A percentile compares a stretch with the other conserved stretches of the same genome.
phyloP scores from a whole-genome alignment of 1,140 invertebrate species.

The Tetragnatha versicolor region DNA sequence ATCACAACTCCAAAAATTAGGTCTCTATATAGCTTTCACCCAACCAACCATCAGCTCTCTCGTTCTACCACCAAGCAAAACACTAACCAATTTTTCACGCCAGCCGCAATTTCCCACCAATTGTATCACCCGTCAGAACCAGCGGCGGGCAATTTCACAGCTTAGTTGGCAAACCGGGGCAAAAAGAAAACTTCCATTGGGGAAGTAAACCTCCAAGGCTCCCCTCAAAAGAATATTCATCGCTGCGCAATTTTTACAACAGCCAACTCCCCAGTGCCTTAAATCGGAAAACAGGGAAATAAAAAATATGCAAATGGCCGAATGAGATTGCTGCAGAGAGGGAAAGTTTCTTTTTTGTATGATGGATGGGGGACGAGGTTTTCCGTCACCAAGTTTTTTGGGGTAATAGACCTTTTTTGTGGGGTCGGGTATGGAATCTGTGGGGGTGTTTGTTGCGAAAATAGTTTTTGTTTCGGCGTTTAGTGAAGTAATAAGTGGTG shows the following conservation, averaged over 20 bases:
- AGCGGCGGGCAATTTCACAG: neutral
- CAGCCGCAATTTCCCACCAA: no score
- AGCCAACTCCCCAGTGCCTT: constrained; percentile 1
- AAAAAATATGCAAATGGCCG: constrained; percentile 32
- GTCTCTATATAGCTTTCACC: no score
- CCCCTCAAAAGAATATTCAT: neutral
- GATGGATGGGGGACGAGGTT: constrained; percentile 29
- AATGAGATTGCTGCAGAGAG: constrained; percentile 30
- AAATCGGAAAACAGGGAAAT: constrained; percentile 16
- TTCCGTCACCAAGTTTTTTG: constrained; percentile 38
- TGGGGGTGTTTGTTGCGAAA: no score
- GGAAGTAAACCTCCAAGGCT: neutral
- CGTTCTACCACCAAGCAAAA: no score
- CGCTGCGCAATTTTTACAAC: neutral
- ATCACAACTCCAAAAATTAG: no score
- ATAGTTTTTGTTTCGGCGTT: no score
- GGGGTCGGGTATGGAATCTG: no score
- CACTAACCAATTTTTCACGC: no score
- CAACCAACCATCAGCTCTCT: no score
- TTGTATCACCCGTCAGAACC: neutral
- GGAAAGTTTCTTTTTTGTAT: constrained; percentile 1
- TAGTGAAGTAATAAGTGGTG: no score
- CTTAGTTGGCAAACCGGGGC: neutral
- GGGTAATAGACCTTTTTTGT: constrained; percentile 27
- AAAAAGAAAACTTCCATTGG: neutral